Percentiles rank a stretch among this genome's conserved stretches.
Evolutionary conservation across 2,888 invertebrate species (phyloP).

Genomic region (Eugnorisma glareosa): DNA sequence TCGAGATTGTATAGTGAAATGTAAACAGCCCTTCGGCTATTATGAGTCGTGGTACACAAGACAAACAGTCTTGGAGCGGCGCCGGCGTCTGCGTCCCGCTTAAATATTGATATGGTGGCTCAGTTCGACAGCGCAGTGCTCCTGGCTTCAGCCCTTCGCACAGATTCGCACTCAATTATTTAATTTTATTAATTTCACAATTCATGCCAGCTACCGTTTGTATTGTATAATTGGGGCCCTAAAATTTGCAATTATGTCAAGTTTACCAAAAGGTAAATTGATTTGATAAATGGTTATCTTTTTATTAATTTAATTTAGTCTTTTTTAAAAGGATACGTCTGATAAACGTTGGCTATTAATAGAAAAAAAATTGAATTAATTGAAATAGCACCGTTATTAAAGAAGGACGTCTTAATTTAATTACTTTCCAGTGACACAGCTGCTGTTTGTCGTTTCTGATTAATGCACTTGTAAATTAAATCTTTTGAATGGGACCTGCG

Average conservation of each 20-base stretch:
- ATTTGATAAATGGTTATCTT: conserved; percentile 35
- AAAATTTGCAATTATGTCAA: conserved; percentile 44
- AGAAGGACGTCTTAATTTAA: conserved; percentile 24
- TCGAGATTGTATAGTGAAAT: conserved; percentile 82
- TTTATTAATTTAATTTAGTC: conserved; percentile 8
- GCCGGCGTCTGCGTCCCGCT: conserved; percentile 78
- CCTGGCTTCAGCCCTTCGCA: conserved; percentile 45
- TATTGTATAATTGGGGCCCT: conserved; percentile 57
- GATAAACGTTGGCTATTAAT: conserved; percentile 9
- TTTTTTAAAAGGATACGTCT: background rate
- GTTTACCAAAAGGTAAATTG: conserved; percentile 34
- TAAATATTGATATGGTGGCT: conserved; percentile 84
- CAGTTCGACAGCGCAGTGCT: conserved; percentile 48
- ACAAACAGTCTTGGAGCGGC: conserved; percentile 81
- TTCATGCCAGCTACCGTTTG: conserved; percentile 56
- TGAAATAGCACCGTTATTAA: background rate
- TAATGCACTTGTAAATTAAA: conserved; percentile 55
- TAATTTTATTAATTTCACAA: conserved; percentile 64
- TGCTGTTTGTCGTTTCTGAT: conserved; percentile 51
- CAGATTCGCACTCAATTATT: conserved; percentile 68
- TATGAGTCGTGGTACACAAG: conserved; percentile 84
- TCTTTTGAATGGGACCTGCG: conserved; percentile 7
- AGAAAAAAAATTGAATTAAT: background rate
- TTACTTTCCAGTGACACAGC: conserved; percentile 50
- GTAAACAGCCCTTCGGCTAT: conserved; percentile 85